phyloP scores from a whole-genome alignment of 2,113 vertebrate species.

The Myotis yumanensis region DNA sequence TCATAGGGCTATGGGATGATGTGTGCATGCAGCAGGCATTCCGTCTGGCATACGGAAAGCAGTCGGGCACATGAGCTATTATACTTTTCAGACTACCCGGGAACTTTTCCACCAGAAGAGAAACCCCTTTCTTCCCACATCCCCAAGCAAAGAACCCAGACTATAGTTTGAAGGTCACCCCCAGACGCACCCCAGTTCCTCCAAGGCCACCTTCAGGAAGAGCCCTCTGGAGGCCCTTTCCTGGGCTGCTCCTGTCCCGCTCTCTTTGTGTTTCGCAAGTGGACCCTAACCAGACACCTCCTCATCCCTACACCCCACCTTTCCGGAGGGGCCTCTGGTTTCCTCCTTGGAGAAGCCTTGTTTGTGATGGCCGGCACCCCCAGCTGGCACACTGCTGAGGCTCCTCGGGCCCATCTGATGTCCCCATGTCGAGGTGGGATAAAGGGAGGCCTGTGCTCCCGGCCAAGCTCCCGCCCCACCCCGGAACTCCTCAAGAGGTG shows the following conservation, averaged over 20 bases:
- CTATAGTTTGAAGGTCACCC: neutral
- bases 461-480: constrained; percentile 66
- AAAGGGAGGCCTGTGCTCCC: constrained; percentile 73
- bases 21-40: too few relatives aligned
- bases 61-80: neutral
- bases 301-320: neutral
- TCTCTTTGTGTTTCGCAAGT: constrained; percentile 63
- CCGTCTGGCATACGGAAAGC: neutral
- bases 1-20: neutral
- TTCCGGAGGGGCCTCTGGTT: constrained; percentile 30
- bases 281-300: constrained; percentile 45
- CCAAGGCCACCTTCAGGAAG: neutral
- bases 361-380: constrained; percentile 67
- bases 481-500: constrained; percentile 75
- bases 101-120: neutral
- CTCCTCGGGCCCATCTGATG: neutral
- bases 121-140: neutral
- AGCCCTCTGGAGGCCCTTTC: neutral
- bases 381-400: constrained; percentile 29
- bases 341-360: constrained; percentile 71
- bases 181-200: neutral
- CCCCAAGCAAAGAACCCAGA: neutral
- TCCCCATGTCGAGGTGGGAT: constrained; percentile 38
- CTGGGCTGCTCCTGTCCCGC: neutral
- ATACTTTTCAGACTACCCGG: neutral